Base-by-base conservation (phyloP, 2,888 invertebrate genomes). In the Callimorpha dominula region DNA sequence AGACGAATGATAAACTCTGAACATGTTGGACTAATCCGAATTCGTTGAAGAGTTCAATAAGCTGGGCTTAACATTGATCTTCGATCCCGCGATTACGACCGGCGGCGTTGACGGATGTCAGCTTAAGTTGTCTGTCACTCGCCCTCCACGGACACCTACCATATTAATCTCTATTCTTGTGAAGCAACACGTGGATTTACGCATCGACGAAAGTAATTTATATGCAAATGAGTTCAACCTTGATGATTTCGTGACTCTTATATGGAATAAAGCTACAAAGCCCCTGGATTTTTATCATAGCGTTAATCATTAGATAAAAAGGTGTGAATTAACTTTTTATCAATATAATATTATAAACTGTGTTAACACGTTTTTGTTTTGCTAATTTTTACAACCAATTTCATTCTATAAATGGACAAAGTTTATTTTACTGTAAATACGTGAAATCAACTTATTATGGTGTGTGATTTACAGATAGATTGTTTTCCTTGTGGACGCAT, bases 61-160 rank as follows among this genome's bases (percentile, higher is more conserved):
- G 93, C 94, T 83, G 90, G 88, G 93, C 94, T 95, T 94, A 95
- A 88, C 93, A 93, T 93, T 90, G 94, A 94, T 95, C 94, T 95
- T 93, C 92, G 93, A 95, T 95, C 91, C 90, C 89, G 89, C 89
- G 95, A 94, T 95, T 95, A 94, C 90, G 90, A 87, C 86, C 82
- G 83, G 87, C 90, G 91, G 93, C 95, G 95, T 92, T 95, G 95
- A 95, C 95, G 95, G 95, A 95, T 94, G 95, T 94, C 95, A 89
- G 94, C 94, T 95, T 95, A 95, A 90, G 90, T 92, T 94, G 95
- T 94, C 94, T 92, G 94, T 94, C 95, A 93, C 92, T 89, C 88
- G 88, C 87, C 87, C 89, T 85, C 86, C 88, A 88, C 88, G 89
- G 91, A 92, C 93, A 94, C 93, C 94, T 91, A 92, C 93, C 91